These are phyloP conservation scores for Polydrusus pterygomalis DNA, from an alignment of 2,888 invertebrate species.

Conservation along the genomic window DNA sequence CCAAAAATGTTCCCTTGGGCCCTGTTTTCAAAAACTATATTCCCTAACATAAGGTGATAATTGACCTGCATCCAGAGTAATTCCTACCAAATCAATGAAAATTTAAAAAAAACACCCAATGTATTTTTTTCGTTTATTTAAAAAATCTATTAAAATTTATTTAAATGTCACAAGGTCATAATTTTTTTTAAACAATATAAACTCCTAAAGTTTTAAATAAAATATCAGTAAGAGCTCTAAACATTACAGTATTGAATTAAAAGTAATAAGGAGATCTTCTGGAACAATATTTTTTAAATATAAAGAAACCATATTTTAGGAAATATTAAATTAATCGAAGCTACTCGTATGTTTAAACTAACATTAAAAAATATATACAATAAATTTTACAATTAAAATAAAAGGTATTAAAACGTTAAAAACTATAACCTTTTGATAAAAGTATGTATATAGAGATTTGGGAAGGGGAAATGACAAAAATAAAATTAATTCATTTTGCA, in stretches of 20 bases:
- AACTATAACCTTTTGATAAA: too few species aligned
- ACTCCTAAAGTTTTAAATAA: not conserved
- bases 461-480: too few species aligned
- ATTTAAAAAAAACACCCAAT: not conserved
- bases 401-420: too few species aligned
- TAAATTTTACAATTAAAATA: too few species aligned
- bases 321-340: slow-evolving; percentile 5
- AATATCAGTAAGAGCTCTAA: not conserved
- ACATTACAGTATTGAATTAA: not conserved
- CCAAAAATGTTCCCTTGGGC: too few species aligned
- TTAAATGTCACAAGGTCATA: not conserved
- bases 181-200: not conserved
- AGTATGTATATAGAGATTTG: too few species aligned
- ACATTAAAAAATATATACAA: not conserved
- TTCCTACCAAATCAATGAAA: not conserved
- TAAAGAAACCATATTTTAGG: not conserved
- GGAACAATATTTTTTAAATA: slow-evolving; percentile 10
- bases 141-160: slow-evolving; percentile 1
- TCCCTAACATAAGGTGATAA: too few species aligned
- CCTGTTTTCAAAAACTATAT: too few species aligned
- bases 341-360: not conserved
- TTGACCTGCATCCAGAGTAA: too few species aligned
- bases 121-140: slow-evolving; percentile 7
- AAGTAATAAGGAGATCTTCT: slow-evolving; percentile 16
- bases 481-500: too few species aligned